Evolutionary conservation across 2,888 invertebrate genomes (phyloP).

Genomic region (Gonocerus acuteangulatus): DNA sequence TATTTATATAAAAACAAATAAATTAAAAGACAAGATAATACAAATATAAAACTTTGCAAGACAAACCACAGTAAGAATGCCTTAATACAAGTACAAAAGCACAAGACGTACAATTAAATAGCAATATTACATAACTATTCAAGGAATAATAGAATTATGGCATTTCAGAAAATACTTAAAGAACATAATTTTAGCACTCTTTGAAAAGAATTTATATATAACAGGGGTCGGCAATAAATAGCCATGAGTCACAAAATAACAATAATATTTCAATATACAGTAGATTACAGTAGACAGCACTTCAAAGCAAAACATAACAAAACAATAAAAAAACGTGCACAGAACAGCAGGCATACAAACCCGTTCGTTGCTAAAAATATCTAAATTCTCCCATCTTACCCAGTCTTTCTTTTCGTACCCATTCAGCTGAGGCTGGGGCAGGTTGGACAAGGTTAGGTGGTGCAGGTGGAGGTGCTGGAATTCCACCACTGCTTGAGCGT

Average conservation of each 20-base stretch:
- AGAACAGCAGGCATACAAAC: not conserved
- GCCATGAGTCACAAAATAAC: not conserved
- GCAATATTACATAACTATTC: too few species aligned
- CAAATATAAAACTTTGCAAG: too few species aligned
- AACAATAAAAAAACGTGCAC: not conserved
- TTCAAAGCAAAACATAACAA: constrained; percentile 1
- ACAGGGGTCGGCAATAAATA: not conserved
- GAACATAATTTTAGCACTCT: not conserved
- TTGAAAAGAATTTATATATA: not conserved
- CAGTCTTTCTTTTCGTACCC: constrained; percentile 78
- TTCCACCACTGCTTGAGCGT: constrained; percentile 28
- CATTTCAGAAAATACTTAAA: not conserved
- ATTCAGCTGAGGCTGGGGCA: constrained; percentile 62
- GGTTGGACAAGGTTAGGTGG: constrained; percentile 46
- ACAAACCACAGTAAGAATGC: too few species aligned
- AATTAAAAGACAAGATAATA: too few species aligned
- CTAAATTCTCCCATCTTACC: constrained; percentile 93
- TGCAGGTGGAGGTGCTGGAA: constrained; percentile 43
- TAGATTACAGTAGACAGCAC: not conserved
- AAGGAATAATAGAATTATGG: not conserved
- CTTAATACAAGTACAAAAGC: too few species aligned
- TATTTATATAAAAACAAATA: too few species aligned
- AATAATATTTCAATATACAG: not conserved
- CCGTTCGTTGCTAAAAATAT: constrained; percentile 57
- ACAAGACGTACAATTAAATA: too few species aligned